Base-by-base conservation (phyloP, 1,140 invertebrate species). In the Euwallacea similis region DNA sequence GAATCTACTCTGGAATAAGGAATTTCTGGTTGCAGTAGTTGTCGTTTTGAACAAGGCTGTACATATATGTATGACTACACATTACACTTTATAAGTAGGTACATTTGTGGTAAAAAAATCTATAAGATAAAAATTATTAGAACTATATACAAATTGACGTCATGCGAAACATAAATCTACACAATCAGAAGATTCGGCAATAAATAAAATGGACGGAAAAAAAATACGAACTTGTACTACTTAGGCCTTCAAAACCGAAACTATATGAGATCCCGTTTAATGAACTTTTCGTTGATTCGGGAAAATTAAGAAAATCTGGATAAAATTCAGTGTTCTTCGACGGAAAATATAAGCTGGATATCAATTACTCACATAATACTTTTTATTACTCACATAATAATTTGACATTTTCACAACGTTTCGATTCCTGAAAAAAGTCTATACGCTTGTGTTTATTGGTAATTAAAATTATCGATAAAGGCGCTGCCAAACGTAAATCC, bases 191-290 rank as follows among this genome's bases (percentile, higher is more conserved):
- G 21, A 33, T 33, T 33, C 21, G 21, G 21, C 21, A 50, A 50
- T 50, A 50, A 50, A 50, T 50, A 50, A 50, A 50, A 50, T 50
- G 46, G 46, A 50, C 46, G 46, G 46, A 50, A 50, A 50, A 50
- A 50, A 50, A 50, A 50, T 11, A 11, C 13, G 13, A 50, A 50
- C 46, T 50, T 50, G 46, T 50, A 50, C 46, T 50, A 10, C 9
- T 50, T 50, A 50, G 46, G 46, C 46, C 46, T 10, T 50, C 13
- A 50, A 11, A 50, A 50, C 13, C 13, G 46, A 50, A 50, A 50
- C 3, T 6, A 50, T 50, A 50, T 50, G 2, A 11, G 46, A 50
- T 50, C 46, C 46, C 6, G 46, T 10, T 50, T 10, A 13, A 13
- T 50, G 6, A 50, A 50, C 9, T 11, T 50, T 7, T 13, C 9